A percentile compares a stretch with the other conserved stretches of the same genome.
Conservation (phyloP, 2,113 vertebrate genomes). For the Martes martes region DNA sequence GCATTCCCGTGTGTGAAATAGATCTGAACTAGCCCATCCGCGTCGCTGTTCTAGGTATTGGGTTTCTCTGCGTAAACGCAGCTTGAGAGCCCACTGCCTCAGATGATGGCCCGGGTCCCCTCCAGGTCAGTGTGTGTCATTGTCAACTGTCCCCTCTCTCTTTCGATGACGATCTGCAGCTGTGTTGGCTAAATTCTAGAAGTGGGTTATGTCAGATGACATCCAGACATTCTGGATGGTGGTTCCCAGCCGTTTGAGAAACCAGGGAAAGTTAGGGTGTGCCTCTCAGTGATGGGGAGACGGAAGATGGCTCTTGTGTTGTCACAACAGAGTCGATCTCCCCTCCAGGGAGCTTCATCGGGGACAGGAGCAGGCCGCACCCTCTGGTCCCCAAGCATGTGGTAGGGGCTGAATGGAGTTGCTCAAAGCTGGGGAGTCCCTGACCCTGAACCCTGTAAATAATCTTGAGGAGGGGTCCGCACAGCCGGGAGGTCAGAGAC, state of each 20-base stretch:
- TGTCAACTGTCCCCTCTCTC: background rate
- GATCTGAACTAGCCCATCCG: accelerated
- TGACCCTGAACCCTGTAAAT: background rate
- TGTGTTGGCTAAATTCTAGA: background rate
- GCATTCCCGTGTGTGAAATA: background rate
- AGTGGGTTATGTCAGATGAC: background rate
- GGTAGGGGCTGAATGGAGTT: background rate
- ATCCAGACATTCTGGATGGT: background rate
- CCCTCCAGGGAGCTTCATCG: background rate
- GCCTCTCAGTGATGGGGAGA: background rate
- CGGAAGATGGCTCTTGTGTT: accelerated
- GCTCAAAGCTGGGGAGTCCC: background rate
- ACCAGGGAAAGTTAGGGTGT: background rate
- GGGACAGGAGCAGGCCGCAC: background rate
- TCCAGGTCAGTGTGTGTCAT: accelerated
- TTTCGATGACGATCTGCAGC: background rate
- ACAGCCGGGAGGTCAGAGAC: accelerated
- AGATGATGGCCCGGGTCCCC: background rate
- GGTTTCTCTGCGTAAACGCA: background rate
- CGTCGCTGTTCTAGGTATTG: accelerated
- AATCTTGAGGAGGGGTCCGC: background rate
- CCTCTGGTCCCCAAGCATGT: background rate
- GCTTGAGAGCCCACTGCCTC: background rate
- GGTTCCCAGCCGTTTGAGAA: background rate
- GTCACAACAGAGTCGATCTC: background rate